Percentiles rank a stretch among this genome's conserved stretches.
phyloP scores from a whole-genome alignment of 1,140 invertebrate species.

The Zaprionus vittiger region DNA sequence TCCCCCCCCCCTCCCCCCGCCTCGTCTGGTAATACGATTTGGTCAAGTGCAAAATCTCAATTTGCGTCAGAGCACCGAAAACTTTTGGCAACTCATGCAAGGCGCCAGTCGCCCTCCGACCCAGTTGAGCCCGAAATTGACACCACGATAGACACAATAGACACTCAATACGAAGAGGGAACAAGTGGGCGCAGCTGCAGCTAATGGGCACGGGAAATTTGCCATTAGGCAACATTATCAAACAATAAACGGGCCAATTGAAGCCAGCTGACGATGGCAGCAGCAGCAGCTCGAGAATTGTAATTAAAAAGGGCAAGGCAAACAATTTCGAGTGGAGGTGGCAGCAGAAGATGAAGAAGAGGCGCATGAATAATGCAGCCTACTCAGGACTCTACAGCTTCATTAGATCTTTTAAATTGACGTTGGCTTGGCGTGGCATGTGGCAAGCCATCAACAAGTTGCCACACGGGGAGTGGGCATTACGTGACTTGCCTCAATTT shows the following conservation, averaged over 20 bases:
- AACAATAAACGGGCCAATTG: conserved; percentile 34
- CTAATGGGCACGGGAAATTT: conserved; percentile 20
- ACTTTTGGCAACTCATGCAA: conserved; percentile 15
- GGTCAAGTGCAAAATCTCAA: conserved; percentile 56
- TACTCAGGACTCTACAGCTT: conserved; percentile 20
- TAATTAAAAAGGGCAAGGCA: conserved; percentile 39
- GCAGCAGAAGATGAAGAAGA: background rate
- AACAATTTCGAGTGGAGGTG: background rate
- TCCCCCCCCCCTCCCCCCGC: too few relatives aligned
- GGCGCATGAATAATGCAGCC: conserved; percentile 28
- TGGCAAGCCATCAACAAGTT: conserved; percentile 50
- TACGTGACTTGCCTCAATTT: conserved; percentile 53
- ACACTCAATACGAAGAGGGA: conserved; percentile 7
- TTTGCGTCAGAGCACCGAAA: conserved; percentile 15
- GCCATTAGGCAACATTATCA: conserved; percentile 42
- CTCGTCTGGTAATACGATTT: conserved; percentile 38
- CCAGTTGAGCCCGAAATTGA: conserved; percentile 15
- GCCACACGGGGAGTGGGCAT: conserved; percentile 3
- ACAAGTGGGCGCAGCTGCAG: conserved; percentile 31
- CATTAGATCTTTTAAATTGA: conserved; percentile 49
- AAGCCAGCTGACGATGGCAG: conserved; percentile 17
- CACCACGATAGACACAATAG: conserved; percentile 5
- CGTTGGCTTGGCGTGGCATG: conserved; percentile 10
- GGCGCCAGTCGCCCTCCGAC: background rate
- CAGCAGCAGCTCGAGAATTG: background rate